Percentiles rank a stretch among this genome's conserved stretches.
Evolutionary conservation across 2,113 vertebrate genomes (phyloP).

Genomic region (Speoplatyrhinus poulsoni): DNA sequence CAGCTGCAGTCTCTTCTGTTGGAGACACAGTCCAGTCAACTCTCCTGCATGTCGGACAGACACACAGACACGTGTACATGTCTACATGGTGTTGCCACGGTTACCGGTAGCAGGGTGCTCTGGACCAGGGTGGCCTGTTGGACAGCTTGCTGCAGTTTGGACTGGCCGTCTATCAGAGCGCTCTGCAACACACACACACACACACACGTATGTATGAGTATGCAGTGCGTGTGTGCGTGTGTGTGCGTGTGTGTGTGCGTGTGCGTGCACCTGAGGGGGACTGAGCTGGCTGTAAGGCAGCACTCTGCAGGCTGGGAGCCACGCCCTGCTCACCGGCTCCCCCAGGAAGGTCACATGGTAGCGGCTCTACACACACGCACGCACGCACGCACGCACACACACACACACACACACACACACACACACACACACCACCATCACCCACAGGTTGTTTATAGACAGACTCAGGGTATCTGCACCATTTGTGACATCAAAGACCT

Average conservation of each 20-base stretch:
- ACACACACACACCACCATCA: too few relatives aligned
- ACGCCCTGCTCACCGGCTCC: constrained; percentile 67
- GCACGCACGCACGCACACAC: constrained; percentile 16
- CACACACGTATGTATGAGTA: neutral
- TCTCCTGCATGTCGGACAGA: neutral
- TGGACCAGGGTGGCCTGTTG: too few relatives aligned
- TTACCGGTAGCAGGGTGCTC: too few relatives aligned
- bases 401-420: too few relatives aligned
- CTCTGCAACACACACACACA: neutral
- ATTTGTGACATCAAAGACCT: too few relatives aligned
- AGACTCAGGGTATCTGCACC: too few relatives aligned
- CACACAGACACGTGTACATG: neutral
- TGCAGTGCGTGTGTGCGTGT: neutral
- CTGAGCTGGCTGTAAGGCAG: constrained; percentile 63
- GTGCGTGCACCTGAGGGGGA: constrained; percentile 26
- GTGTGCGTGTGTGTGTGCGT: neutral
- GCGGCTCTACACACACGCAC: constrained; percentile 60
- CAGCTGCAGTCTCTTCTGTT: neutral
- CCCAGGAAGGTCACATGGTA: constrained; percentile 80
- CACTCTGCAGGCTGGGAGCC: constrained; percentile 68
- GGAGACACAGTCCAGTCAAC: neutral
- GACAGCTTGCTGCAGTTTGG: too few relatives aligned
- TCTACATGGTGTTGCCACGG: neutral
- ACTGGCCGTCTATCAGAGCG: too few relatives aligned
- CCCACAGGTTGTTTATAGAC: too few relatives aligned